Evolutionary conservation across 30 jellyfish, hydroid and myxozoan species (phyloP), one percentile per base, ranked within the genome.

Genomic region (Sanderia malayensis): DNA sequence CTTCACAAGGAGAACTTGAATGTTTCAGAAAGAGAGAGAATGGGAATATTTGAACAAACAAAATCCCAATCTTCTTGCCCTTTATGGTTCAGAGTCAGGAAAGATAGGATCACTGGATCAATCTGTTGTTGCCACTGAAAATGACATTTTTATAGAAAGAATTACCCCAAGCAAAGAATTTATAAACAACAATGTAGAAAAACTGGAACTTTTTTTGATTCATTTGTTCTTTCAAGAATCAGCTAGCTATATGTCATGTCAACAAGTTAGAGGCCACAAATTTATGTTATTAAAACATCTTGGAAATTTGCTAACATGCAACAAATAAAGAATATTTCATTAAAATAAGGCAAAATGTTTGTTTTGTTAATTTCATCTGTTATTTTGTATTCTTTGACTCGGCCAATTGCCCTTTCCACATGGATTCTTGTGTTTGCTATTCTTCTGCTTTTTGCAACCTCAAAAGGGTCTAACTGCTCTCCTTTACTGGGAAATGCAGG

Each of bases 391-490:
- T 59, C 71, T 26, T 59, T 59, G 33, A 59, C 33, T 20, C 71
- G 33, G 15, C 71, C 44, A n/a, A 59, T 59, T 21, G 71, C 71
- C 4, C 71, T 21, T 59, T 59, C 71, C 33, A 59, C 71, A 59
- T 59, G 71, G 33, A 59, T 59, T 15, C 71, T 59, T 1, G 44
- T 26, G n/a, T 59, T 59, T 18, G 71, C 15, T 6, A 59, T 32
- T 59, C 70, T 24, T 34, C 26, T 69, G 28, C 46, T 69, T 37
- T 20, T 20, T 2, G 45, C 31, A 46, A 69, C 37, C 4, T 69
- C 73, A 13, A 11, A 13, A 3, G 81, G 21, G 18, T 37, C 24
- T 18, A 69, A 18, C 44, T 69, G 81, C n/a, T 69, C 59, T 23
- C 72, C 20, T 27, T 15, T 59, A 20, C 20, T 37, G 32, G 45